These are phyloP conservation scores for Perithous albicinctus DNA, from an alignment of 2,888 invertebrate species.

Conservation along the genomic window DNA sequence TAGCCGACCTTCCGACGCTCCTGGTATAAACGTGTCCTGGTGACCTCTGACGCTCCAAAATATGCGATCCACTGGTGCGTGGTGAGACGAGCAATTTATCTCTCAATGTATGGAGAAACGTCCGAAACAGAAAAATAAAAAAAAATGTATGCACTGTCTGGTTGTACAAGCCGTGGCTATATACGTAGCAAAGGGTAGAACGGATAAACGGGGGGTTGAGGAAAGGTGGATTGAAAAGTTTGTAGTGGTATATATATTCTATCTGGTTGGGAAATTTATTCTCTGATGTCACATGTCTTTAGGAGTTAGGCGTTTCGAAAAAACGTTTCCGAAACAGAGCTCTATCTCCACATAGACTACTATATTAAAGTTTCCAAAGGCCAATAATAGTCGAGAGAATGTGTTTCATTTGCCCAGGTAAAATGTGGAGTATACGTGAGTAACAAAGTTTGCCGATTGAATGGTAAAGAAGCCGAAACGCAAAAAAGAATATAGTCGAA, in stretches of 20 bases:
- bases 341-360: too few species aligned
- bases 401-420: conserved; percentile 3
- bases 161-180: neutral
- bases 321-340: conserved; percentile 48
- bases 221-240: conserved; percentile 27
- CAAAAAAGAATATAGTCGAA: conserved; percentile 17
- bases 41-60: conserved; percentile 48
- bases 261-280: conserved; percentile 50
- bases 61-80: conserved; percentile 50
- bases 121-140: conserved; percentile 34
- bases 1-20: conserved; percentile 40
- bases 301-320: conserved; percentile 32
- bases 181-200: neutral
- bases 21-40: conserved; percentile 44
- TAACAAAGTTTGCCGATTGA: conserved; percentile 41
- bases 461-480: conserved; percentile 17
- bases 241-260: neutral
- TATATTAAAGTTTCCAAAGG: conserved; percentile 37
- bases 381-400: conserved; percentile 1
- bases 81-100: conserved; percentile 50
- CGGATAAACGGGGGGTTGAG: neutral
- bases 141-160: conserved; percentile 12
- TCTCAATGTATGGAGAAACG: conserved; percentile 42
- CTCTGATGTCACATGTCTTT: conserved; percentile 28
- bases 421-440: too few species aligned